Evolutionary conservation across 2,113 vertebrate species (phyloP).

Genomic region (Cyprinus carpio): DNA sequence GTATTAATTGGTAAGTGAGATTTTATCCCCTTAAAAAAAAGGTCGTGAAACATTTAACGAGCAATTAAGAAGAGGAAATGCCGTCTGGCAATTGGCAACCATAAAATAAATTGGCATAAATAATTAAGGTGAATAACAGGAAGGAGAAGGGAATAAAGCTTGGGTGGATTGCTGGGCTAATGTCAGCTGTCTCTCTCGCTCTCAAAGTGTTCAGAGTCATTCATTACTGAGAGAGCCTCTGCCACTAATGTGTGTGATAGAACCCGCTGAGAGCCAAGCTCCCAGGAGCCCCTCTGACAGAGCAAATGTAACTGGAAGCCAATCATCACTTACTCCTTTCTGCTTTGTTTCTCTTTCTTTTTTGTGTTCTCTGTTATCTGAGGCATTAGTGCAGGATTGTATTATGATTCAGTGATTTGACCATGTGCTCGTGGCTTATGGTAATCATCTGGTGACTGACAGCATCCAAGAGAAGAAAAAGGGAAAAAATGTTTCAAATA

Average conservation of each 20-base stretch:
- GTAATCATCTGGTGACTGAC: neutral
- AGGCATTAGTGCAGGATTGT: neutral
- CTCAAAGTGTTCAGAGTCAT: conserved; percentile 39
- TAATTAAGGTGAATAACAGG: conserved; percentile 57
- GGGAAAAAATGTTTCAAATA: neutral
- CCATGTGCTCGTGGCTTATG: neutral
- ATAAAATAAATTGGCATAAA: conserved; percentile 58
- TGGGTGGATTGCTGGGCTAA: conserved; percentile 44
- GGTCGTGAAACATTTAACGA: conserved; percentile 59
- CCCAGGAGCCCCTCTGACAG: conserved; percentile 38
- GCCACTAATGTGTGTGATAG: conserved; percentile 54
- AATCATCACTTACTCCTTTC: neutral
- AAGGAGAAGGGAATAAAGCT: conserved; percentile 33
- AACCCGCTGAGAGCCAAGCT: conserved; percentile 41
- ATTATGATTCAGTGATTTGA: neutral
- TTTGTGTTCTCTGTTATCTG: neutral
- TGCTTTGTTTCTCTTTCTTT: neutral
- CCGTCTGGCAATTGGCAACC: conserved; percentile 41
- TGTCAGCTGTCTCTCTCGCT: conserved; percentile 42
- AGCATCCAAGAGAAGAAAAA: neutral
- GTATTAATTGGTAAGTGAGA: conserved; percentile 36
- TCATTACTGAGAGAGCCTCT: conserved; percentile 51
- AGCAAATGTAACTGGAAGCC: conserved; percentile 44
- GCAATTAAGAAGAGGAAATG: conserved; percentile 54
- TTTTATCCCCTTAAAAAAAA: conserved; percentile 48